Conservation (phyloP, 2,113 vertebrate species). For the Pica pica region DNA sequence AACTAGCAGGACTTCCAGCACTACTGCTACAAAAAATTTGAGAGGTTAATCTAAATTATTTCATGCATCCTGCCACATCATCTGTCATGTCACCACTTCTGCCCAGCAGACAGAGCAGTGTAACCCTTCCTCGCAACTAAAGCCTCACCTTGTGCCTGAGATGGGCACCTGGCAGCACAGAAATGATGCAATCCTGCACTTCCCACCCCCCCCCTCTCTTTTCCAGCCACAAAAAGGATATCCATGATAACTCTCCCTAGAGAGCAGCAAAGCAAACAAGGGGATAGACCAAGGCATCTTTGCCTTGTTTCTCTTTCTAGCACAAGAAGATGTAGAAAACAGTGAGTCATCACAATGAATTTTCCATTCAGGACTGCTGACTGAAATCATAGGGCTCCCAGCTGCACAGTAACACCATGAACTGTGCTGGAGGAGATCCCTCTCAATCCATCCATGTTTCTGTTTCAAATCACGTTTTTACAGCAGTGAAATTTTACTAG, state of each 20-base stretch:
- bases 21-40: background rate
- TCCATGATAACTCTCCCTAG: background rate
- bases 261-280: background rate
- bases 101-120: background rate
- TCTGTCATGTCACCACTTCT: background rate
- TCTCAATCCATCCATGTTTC: background rate
- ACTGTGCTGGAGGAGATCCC: background rate
- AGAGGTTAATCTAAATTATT: slow-evolving; percentile 1
- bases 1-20: background rate
- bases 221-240: background rate
- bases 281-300: background rate
- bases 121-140: background rate
- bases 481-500: background rate
- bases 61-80: background rate
- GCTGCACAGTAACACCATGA: background rate
- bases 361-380: background rate
- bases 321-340: background rate
- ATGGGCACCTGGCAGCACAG: background rate
- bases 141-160: background rate
- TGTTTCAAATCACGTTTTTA: background rate
- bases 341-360: background rate
- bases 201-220: background rate
- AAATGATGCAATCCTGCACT: fast-evolving
- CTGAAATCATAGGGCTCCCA: background rate
- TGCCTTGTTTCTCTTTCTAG: background rate